phyloP scores from a whole-genome alignment of 2,888 invertebrate species.

The Amphimallon solstitiale region DNA sequence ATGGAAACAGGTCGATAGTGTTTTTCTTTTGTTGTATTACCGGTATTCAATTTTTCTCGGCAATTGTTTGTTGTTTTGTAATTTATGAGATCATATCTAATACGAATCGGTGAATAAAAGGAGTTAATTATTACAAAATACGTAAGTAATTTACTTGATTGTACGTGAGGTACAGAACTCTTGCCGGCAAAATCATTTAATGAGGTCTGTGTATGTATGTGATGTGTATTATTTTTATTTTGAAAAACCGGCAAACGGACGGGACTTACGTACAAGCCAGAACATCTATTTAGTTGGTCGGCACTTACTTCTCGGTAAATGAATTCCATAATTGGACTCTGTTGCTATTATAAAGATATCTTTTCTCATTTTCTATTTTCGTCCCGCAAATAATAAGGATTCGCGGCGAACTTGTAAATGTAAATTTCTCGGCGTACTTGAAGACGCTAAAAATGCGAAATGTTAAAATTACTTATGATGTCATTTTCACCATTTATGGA shows the following conservation, averaged over 20 bases:
- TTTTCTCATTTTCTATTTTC: too few species aligned
- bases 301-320: too few species aligned
- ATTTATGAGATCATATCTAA: constrained; percentile 44
- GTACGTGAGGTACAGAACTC: constrained; percentile 3
- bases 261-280: neutral
- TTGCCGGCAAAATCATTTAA: constrained; percentile 1
- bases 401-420: too few species aligned
- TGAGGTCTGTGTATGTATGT: constrained; percentile 2
- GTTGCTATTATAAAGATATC: too few species aligned
- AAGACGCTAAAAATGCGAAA: too few species aligned
- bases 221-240: constrained; percentile 17
- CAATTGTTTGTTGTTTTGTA: constrained; percentile 35
- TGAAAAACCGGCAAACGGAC: neutral
- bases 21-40: neutral
- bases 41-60: neutral
- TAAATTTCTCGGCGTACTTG: too few species aligned
- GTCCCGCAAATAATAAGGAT: too few species aligned
- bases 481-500: too few species aligned
- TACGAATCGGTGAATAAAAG: constrained; percentile 15
- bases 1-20: constrained; percentile 11
- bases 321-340: too few species aligned
- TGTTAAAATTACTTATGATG: too few species aligned
- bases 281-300: neutral
- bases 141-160: constrained; percentile 33
- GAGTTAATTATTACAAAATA: constrained; percentile 38